These are phyloP conservation scores for Chunga burmeisteri DNA, from an alignment of 2,113 vertebrate species.

Conservation along the genomic window DNA sequence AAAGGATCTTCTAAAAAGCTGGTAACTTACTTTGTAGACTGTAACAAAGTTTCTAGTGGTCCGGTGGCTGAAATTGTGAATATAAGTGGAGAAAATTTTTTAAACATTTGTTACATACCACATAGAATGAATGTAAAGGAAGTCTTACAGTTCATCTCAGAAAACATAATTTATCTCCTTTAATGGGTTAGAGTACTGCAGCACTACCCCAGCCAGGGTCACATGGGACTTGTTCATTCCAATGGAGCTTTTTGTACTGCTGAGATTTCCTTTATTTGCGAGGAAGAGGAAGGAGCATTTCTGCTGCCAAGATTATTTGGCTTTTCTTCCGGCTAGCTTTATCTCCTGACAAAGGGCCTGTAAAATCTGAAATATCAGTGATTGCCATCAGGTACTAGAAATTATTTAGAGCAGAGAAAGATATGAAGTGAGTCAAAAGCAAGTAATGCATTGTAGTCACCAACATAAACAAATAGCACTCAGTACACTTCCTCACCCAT, in stretches of 20 bases:
- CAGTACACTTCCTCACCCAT: not conserved
- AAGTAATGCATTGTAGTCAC: not conserved
- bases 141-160: not conserved
- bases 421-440: not conserved
- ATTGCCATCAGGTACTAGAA: not conserved
- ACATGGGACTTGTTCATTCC: not conserved
- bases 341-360: not conserved
- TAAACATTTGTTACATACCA: not conserved
- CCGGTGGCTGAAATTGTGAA: not conserved
- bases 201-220: not conserved
- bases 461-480: not conserved
- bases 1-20: not conserved
- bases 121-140: not conserved
- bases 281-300: not conserved
- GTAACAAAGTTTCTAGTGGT: not conserved
- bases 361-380: not conserved
- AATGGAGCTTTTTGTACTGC: not conserved
- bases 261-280: not conserved
- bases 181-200: not conserved
- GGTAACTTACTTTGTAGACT: not conserved
- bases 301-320: not conserved
- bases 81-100: not conserved
- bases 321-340: not conserved
- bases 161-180: not conserved
- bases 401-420: not conserved